phyloP scores from a whole-genome alignment of 2,888 invertebrate genomes.

The Cyclophora albipunctata region DNA sequence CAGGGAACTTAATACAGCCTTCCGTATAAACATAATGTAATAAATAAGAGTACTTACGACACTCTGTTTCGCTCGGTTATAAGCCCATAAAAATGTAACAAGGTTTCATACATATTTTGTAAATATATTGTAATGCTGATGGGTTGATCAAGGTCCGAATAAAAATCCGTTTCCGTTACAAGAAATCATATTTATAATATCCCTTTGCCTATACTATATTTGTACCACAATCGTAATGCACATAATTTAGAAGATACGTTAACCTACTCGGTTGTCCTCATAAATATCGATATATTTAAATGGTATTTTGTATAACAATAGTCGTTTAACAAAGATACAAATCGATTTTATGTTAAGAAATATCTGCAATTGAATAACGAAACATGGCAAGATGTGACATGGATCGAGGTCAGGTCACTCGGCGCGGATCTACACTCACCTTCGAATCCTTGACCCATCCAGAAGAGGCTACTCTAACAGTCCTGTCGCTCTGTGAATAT shows the following conservation, averaged over 20 bases:
- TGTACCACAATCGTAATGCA: no score
- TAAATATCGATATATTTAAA: no score
- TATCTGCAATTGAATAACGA: conserved; percentile 47
- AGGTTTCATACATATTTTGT: conserved; percentile 20
- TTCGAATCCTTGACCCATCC: conserved; percentile 72
- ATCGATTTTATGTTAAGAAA: conserved; percentile 16
- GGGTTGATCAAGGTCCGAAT: conserved; percentile 9
- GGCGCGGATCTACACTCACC: conserved; percentile 67
- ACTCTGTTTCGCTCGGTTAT: conserved; percentile 22
- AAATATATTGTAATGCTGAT: conserved; percentile 13
- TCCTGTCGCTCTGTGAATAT: conserved; percentile 71
- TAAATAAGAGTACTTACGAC: conserved; percentile 27
- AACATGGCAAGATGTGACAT: conserved; percentile 50
- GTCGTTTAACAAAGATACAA: conserved; percentile 14
- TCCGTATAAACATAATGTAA: conserved; percentile 34
- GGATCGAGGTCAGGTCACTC: conserved; percentile 64
- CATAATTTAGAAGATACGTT: no score
- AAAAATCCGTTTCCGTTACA: not conserved
- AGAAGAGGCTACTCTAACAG: conserved; percentile 68
- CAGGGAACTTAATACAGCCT: conserved; percentile 43
- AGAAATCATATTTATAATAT: no score
- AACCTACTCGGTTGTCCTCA: no score
- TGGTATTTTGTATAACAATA: no score
- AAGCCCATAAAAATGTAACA: conserved; percentile 27
- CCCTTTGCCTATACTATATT: no score